Conservation (phyloP, 2,113 vertebrate species). For the Okapia johnstoni region DNA sequence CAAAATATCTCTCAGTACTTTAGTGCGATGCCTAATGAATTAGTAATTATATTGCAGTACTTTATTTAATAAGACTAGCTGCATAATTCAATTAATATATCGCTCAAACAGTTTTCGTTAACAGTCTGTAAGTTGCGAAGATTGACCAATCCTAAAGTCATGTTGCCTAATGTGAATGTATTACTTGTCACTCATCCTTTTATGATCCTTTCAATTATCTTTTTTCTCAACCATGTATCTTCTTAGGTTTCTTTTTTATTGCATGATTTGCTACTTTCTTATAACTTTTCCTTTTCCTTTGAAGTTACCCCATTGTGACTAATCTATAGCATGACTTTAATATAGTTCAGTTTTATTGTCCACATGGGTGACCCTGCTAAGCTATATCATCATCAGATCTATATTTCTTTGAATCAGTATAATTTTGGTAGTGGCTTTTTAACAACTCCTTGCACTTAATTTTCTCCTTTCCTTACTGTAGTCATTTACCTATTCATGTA, state of each 20-base stretch:
- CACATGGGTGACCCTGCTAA: background rate
- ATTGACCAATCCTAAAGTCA: background rate
- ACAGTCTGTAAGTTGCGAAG: background rate
- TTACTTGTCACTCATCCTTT: background rate
- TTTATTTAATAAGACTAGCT: background rate
- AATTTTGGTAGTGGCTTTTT: background rate
- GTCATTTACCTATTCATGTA: background rate
- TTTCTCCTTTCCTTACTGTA: background rate
- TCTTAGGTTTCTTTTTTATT: constrained; percentile 6
- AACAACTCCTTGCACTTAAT: background rate
- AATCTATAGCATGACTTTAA: background rate
- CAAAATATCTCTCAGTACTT: background rate
- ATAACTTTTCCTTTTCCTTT: background rate
- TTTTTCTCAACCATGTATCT: background rate
- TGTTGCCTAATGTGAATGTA: background rate
- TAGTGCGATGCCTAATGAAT: background rate
- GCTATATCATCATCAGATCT: background rate
- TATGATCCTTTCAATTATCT: background rate
- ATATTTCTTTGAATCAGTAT: background rate
- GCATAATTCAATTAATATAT: background rate
- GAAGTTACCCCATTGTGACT: background rate
- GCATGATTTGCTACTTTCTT: background rate
- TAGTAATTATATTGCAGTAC: constrained; percentile 27
- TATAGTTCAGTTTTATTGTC: background rate
- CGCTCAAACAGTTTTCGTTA: background rate